These are phyloP conservation scores for Naso thynnoides DNA, from an alignment of 2,797 vertebrate genomes.

Conservation along the genomic window DNA sequence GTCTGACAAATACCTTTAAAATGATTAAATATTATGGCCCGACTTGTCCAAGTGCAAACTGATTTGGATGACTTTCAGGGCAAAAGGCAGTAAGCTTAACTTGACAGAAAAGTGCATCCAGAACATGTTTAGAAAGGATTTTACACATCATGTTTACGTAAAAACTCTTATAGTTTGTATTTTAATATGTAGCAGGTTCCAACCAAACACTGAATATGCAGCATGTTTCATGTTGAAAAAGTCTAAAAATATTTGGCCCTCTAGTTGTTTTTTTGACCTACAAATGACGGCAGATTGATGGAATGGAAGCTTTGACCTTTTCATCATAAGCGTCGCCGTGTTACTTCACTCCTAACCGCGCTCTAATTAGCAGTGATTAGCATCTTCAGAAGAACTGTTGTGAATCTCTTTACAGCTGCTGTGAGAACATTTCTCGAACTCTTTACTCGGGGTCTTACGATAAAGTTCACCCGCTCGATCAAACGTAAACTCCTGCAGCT, in stretches of 20 bases:
- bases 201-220: no score
- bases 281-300: neutral
- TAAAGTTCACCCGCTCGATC: constrained; percentile 51
- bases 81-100: neutral
- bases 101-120: neutral
- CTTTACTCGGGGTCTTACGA: constrained; percentile 34
- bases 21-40: neutral
- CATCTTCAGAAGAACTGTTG: neutral
- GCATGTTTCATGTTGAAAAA: no score
- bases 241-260: no score
- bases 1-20: neutral
- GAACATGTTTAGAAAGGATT: neutral
- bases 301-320: neutral
- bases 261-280: no score
- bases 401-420: constrained; percentile 14
- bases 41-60: neutral
- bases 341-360: neutral
- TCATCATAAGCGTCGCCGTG: neutral
- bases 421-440: constrained; percentile 35
- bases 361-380: constrained; percentile 5
- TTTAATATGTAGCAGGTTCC: neutral
- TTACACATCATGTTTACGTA: neutral
- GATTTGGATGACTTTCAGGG: neutral
- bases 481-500: constrained; percentile 61
- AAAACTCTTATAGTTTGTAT: neutral